These are phyloP conservation scores for Mimas tiliae DNA, from an alignment of 2,888 invertebrate species.

Conservation along the genomic window DNA sequence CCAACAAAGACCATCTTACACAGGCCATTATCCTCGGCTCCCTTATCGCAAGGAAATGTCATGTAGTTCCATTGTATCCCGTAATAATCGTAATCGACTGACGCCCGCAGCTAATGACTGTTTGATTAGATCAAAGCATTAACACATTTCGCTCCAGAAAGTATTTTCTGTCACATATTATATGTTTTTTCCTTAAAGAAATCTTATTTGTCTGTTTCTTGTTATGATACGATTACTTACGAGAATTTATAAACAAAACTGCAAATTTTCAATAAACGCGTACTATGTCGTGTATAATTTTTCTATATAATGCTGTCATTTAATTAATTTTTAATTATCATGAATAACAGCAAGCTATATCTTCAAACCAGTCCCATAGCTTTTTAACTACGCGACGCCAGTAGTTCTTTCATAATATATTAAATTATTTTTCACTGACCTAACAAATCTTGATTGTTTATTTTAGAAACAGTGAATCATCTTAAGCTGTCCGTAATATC, in stretches of 20 bases:
- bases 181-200: background rate
- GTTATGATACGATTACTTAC: background rate
- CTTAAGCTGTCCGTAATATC: no score
- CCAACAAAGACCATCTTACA: conserved; percentile 1
- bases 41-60: conserved; percentile 64
- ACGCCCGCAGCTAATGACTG: conserved; percentile 66
- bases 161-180: conserved; percentile 6
- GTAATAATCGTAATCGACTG: conserved; percentile 70
- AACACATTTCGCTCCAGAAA: conserved; percentile 51
- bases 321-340: no score
- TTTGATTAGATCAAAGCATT: conserved; percentile 71
- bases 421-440: no score
- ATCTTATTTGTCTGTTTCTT: background rate
- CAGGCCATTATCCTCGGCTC: conserved; percentile 27
- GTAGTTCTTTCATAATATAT: no score
- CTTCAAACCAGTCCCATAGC: no score
- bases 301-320: no score
- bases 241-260: background rate
- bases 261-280: no score
- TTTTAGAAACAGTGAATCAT: no score
- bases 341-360: no score
- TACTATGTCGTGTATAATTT: no score
- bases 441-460: no score
- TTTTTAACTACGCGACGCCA: no score
- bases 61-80: conserved; percentile 55